Evolutionary conservation across 1,140 invertebrate species (phyloP).

Genomic region (Ceratoteleas bidentatus): DNA sequence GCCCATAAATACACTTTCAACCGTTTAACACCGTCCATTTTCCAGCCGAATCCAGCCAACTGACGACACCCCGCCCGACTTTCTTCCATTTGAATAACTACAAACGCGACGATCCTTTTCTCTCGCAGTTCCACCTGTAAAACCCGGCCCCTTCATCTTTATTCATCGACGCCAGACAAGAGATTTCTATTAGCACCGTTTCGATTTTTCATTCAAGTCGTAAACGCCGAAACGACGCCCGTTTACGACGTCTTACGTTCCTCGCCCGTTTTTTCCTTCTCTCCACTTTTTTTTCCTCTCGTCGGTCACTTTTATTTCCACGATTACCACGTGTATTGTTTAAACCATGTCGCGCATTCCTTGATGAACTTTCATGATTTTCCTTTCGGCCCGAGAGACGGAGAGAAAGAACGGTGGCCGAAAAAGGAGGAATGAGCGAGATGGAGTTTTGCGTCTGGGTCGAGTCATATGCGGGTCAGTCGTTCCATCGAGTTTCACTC

Average conservation of each 20-base stretch:
- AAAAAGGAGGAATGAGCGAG: neutral
- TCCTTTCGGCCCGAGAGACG: constrained; percentile 66
- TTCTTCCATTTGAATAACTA: constrained; percentile 27
- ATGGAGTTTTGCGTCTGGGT: constrained; percentile 67
- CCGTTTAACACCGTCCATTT: neutral
- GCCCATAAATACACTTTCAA: neutral
- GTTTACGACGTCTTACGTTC: constrained; percentile 4
- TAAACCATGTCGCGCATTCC: constrained; percentile 49
- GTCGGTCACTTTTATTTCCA: constrained; percentile 1
- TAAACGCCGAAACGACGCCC: constrained; percentile 8
- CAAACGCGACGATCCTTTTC: constrained; percentile 10
- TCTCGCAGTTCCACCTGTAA: neutral
- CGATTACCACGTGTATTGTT: constrained; percentile 20
- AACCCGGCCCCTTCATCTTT: constrained; percentile 19
- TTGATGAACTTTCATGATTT: constrained; percentile 72
- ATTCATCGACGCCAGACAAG: constrained; percentile 27
- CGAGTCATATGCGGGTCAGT: constrained; percentile 55
- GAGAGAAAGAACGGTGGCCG: constrained; percentile 6
- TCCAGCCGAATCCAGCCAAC: constrained; percentile 6
- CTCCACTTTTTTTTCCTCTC: constrained; percentile 2
- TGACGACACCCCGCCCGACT: neutral
- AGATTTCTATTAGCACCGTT: constrained; percentile 34
- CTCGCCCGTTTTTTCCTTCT: neutral
- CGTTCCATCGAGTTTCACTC: constrained; percentile 69
- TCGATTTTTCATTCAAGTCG: constrained; percentile 13